These are phyloP conservation scores for Pomatostomus ruficeps DNA, from an alignment of 2,113 vertebrate species.

Conservation along the genomic window DNA sequence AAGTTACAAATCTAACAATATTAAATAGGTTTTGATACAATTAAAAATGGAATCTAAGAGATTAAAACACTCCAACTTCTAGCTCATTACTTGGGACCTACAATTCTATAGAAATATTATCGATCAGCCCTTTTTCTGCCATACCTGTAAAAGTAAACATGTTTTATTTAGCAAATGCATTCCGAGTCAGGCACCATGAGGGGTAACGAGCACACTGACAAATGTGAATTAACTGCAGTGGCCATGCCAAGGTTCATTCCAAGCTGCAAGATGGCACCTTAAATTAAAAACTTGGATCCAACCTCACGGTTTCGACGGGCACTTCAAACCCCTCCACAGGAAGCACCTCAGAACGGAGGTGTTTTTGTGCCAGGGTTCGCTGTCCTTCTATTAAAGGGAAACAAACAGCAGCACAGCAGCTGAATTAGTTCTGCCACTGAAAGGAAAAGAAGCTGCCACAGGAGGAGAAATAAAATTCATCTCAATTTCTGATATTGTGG, in stretches of 20 bases:
- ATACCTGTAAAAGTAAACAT: not conserved
- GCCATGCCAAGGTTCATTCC: not conserved
- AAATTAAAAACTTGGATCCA: not conserved
- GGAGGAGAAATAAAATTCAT: not conserved
- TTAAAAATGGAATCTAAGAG: not conserved
- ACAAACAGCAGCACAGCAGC: not conserved
- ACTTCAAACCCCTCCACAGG: not conserved
- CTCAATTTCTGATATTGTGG: not conserved
- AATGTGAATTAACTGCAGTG: accelerated
- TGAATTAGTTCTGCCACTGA: not conserved
- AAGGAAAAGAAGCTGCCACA: not conserved
- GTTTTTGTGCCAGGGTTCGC: not conserved
- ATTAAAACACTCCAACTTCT: not conserved
- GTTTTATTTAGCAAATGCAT: not conserved
- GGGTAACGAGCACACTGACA: not conserved
- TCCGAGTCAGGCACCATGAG: not conserved
- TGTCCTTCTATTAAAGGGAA: not conserved
- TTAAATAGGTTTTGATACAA: not conserved
- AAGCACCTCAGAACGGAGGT: not conserved
- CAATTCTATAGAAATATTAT: accelerated
- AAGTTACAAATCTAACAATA: not conserved
- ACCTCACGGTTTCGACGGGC: accelerated
- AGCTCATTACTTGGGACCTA: not conserved
- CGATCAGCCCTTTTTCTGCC: not conserved
- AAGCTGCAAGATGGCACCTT: not conserved